Base-by-base conservation (phyloP, 2,888 invertebrate genomes). In the Chaitophorus viminalis region DNA sequence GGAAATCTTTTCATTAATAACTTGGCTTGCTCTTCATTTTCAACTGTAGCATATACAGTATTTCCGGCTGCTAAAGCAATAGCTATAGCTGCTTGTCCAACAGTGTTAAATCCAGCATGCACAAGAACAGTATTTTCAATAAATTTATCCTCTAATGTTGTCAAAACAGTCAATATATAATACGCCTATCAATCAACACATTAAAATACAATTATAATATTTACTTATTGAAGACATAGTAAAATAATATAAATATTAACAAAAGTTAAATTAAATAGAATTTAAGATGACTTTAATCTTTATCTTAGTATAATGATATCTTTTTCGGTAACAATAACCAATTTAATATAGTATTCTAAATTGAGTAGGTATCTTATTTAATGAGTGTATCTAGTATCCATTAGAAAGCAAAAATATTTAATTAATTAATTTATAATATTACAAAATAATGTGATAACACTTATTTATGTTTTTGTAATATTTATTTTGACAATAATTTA, bases 31-130 rank as follows among this genome's bases (percentile, higher is more conserved):
- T 88, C 65, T 52, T 78, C 74, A 33, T 83, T 89, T 74, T 60
- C 52, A 36, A 89, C 89, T 25, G 82, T 46, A 21, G 83, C 78
- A 60, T 82, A 89, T 39, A 89, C 88, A 31, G 14, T 46, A 5
- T 75, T 31, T 39, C 74, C 83, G 1, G 25, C 33, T 9, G 75
- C 21, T 18, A 89, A 33, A 1, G 86, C 46, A 17, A 89, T 60
- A 18, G 86, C 39, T 29, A 89, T 89, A 1, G 82, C 78, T 14
- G 89, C 89, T 79, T 88, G 83, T 54, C 88, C 82, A 46, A 89
- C 17, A n/a, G 82, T 60, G 6, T 76, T 54, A 6, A 68, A 74
- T 9, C 70, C 72, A 3, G 72, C 79, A 29, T 78, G 68, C 14
- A 85, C 52, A 14, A 85, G 70, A 21, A 85, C 33, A 0, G 70